Conservation (phyloP, 2,888 invertebrate species). For the Prostheceraeus crozeri region DNA sequence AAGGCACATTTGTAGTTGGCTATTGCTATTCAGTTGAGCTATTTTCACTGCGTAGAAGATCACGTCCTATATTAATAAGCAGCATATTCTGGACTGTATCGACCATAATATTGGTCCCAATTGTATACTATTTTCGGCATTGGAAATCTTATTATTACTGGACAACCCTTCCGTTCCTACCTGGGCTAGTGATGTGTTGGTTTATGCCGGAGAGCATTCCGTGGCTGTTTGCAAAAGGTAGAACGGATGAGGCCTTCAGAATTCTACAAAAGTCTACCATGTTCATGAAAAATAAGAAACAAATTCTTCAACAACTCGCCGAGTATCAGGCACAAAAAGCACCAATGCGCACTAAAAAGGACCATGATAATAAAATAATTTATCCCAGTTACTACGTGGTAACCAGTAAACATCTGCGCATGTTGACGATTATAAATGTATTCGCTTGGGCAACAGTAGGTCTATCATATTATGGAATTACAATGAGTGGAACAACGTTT, state of each 20-base stretch:
- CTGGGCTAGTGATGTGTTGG: slow-evolving; percentile 17
- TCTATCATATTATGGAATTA: slow-evolving; percentile 21
- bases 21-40: slow-evolving; percentile 28
- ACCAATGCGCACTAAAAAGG: too few relatives aligned
- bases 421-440: too few relatives aligned
- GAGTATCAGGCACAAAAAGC: too few relatives aligned
- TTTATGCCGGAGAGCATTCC: slow-evolving; percentile 32
- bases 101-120: slow-evolving; percentile 18
- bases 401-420: too few relatives aligned
- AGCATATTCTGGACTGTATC: slow-evolving; percentile 25
- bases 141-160: slow-evolving; percentile 31
- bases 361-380: too few relatives aligned
- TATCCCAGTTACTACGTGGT: too few relatives aligned
- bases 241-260: slow-evolving; percentile 13
- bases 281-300: too few relatives aligned
- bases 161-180: slow-evolving; percentile 30
- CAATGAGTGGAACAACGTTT: neutral
- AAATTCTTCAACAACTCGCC: too few relatives aligned
- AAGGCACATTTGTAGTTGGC: slow-evolving; percentile 27
- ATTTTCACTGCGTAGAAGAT: slow-evolving; percentile 17
- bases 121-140: slow-evolving; percentile 26
- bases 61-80: slow-evolving; percentile 20
- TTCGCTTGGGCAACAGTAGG: slow-evolving; percentile 27
- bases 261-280: slow-evolving; percentile 17
- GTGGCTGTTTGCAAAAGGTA: slow-evolving; percentile 26